phyloP scores from a whole-genome alignment of 2,113 vertebrate species.

The Campylomormyrus numenius region DNA sequence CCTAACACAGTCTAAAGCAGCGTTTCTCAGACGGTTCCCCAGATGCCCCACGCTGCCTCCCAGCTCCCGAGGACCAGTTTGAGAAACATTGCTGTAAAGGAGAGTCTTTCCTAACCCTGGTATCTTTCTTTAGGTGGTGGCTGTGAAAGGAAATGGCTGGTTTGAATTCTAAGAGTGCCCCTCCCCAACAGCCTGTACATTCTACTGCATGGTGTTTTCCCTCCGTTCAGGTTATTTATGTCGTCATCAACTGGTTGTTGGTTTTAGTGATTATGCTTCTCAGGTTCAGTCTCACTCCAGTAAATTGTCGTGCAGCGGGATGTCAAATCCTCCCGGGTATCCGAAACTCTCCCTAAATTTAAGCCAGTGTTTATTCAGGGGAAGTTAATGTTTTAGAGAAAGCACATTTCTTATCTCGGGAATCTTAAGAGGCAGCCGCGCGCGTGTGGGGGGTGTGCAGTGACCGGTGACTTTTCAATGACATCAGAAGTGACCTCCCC shows the following conservation, averaged over 20 bases:
- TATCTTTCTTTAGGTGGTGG: neutral
- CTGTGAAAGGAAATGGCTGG: neutral
- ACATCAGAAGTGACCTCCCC: neutral
- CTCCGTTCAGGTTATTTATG: neutral
- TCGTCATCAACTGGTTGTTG: neutral
- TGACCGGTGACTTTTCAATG: neutral
- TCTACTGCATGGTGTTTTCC: neutral
- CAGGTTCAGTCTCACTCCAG: neutral
- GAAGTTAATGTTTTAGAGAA: constrained; percentile 2
- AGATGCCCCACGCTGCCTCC: neutral
- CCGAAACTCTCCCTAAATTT: neutral
- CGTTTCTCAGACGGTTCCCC: neutral
- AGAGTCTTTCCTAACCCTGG: neutral
- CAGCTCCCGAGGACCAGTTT: neutral
- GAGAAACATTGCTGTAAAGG: neutral
- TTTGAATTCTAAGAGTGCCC: neutral
- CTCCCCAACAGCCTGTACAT: neutral
- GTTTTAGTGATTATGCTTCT: neutral
- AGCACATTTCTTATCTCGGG: neutral
- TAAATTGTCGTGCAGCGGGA: neutral
- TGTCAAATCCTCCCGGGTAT: neutral
- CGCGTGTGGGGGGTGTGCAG: neutral
- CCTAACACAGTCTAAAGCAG: neutral
- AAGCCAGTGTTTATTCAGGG: neutral
- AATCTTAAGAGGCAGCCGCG: neutral